phyloP scores from a whole-genome alignment of 2,888 invertebrate species.

The Drosophila macrospina region DNA sequence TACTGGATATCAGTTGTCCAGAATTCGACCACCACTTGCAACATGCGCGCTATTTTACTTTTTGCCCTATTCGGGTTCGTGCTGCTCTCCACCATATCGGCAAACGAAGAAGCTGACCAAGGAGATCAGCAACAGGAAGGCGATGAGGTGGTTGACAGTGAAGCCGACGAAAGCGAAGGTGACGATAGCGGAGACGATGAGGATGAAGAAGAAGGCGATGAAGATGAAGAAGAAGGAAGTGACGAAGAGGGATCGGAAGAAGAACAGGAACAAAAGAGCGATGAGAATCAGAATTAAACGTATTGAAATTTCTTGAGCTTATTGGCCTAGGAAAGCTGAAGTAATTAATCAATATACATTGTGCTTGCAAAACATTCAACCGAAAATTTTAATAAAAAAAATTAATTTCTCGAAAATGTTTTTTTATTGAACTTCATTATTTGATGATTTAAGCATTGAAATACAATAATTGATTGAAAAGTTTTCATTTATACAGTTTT shows the following conservation, averaged over 20 bases:
- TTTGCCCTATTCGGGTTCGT: slow-evolving; percentile 66
- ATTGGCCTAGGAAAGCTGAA: neutral
- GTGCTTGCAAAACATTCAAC: neutral
- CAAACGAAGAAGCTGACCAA: neutral
- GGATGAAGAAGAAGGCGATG: neutral
- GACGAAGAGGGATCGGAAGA: neutral
- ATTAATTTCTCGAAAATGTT: neutral
- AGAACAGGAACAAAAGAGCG: neutral
- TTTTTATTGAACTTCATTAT: no score
- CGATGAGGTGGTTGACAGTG: neutral
- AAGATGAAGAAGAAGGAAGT: neutral
- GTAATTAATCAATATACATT: slow-evolving; percentile 3
- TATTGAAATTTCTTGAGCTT: neutral
- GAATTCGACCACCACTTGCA: slow-evolving; percentile 21
- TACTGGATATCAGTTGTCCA: slow-evolving; percentile 54
- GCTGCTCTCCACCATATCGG: slow-evolving; percentile 47
- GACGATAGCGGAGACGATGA: neutral
- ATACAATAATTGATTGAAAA: no score
- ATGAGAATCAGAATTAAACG: neutral
- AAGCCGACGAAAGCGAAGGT: neutral
- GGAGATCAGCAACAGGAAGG: neutral
- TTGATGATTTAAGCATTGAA: no score
- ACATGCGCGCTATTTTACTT: slow-evolving; percentile 61
- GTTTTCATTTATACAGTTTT: no score
- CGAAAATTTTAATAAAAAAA: slow-evolving; percentile 18